Evolutionary conservation across 2,888 invertebrate species (phyloP), one percentile per base, ranked within the genome.

Genomic region (Tinea trinotella): DNA sequence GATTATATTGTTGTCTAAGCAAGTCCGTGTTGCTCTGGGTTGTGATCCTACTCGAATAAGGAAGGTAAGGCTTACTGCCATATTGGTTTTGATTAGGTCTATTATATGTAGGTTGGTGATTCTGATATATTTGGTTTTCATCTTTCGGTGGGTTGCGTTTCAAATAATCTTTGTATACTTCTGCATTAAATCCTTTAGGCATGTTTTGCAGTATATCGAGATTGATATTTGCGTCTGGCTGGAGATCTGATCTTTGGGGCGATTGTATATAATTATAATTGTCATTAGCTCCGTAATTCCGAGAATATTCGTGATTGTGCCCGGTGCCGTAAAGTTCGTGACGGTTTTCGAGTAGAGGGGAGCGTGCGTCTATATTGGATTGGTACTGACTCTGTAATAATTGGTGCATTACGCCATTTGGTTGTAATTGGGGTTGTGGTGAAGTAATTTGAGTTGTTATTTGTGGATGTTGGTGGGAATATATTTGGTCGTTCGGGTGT

Each of bases 21-120:
- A 90, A 60, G 59, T 90, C 89, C 46, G 90, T 89, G 59, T 90
- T 89, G 65, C 90, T 89, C 57, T 84, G 82, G 18, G 83, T 74
- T 60, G 85, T 84, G 73, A 82, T 83, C 62, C 86, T 76, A 74
- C 71, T 86, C 4, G 85, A 82, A 65, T 82, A 87, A 53, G 86
- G 86, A 58, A 85, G 71, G 66, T 87, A 87, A 59, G 84, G 84
- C 66, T 84, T 84, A 18, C 81, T 75, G 64, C 81, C 79, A 61
- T 81, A 82, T 58, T 81, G 79, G 64, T 82, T 84, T 66, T 74
- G 67, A 70, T 79, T 82, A 71, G 81, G 70, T 63, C 74, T 82
- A 40, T n/a, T n/a, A 75, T 83, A 78, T 59, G 66, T 74, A 67
- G 79, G 74, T 74, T 84, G 86, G 65, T 87, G 86, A 65, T 86